Conservation (phyloP, 2,888 invertebrate genomes). For the Plagodis pulveraria region DNA sequence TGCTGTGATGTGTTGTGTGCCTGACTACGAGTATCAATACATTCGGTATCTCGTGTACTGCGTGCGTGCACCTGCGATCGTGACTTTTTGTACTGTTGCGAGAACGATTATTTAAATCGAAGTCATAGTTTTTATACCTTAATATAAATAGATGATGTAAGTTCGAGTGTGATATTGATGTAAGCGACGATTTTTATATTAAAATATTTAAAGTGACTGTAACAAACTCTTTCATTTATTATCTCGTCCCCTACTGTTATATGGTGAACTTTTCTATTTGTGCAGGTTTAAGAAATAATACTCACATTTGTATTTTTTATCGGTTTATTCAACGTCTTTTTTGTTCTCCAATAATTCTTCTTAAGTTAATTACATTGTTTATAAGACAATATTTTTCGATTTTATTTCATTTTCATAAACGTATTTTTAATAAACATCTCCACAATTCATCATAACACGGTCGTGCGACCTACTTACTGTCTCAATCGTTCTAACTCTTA, state of each 20-base stretch:
- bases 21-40: slow-evolving; percentile 54
- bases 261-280: background rate
- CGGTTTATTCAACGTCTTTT: slow-evolving; percentile 84
- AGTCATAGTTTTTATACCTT: slow-evolving; percentile 84
- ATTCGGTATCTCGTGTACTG: slow-evolving; percentile 77
- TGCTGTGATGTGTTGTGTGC: slow-evolving; percentile 62
- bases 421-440: slow-evolving; percentile 84
- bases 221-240: slow-evolving; percentile 38
- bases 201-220: slow-evolving; percentile 72
- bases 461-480: slow-evolving; percentile 83
- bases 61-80: slow-evolving; percentile 75
- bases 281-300: slow-evolving; percentile 55
- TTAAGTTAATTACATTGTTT: slow-evolving; percentile 84
- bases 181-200: slow-evolving; percentile 80
- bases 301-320: slow-evolving; percentile 77
- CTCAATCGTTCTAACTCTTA: slow-evolving; percentile 83
- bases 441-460: slow-evolving; percentile 83
- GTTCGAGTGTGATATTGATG: slow-evolving; percentile 84
- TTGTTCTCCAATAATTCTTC: slow-evolving; percentile 83
- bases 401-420: slow-evolving; percentile 84
- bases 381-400: slow-evolving; percentile 84
- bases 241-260: slow-evolving; percentile 1
- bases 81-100: slow-evolving; percentile 75
- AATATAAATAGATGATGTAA: slow-evolving; percentile 85
- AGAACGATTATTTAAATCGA: slow-evolving; percentile 81